Evolutionary conservation across 2,888 invertebrate species (phyloP).

Genomic region (Pterobdella sp.): DNA sequence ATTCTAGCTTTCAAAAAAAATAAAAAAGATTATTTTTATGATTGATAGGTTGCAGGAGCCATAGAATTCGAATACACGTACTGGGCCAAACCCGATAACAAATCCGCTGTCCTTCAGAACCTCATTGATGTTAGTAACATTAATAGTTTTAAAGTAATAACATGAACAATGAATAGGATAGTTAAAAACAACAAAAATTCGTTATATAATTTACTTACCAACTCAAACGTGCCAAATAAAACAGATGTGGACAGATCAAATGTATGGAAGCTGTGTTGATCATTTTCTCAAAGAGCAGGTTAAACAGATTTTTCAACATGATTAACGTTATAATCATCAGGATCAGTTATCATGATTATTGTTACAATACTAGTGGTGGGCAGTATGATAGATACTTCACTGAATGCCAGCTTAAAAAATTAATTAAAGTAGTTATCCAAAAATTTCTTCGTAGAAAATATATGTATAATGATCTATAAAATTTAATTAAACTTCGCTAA

Average conservation of each 20-base stretch:
- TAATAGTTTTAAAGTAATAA: not conserved
- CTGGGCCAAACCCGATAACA: slow-evolving; percentile 49
- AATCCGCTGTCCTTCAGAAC: slow-evolving; percentile 45
- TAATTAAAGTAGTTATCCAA: too few species aligned
- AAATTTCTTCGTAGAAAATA: too few species aligned
- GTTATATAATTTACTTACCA: not conserved
- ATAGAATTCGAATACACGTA: slow-evolving; percentile 49
- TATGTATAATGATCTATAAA: too few species aligned
- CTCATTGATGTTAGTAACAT: slow-evolving; percentile 44
- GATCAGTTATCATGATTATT: too few species aligned
- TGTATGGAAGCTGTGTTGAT: slow-evolving; percentile 48
- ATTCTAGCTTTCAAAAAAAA: too few species aligned
- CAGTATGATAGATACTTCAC: too few species aligned
- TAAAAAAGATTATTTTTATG: too few species aligned
- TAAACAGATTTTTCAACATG: slow-evolving; percentile 38
- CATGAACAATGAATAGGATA: too few species aligned
- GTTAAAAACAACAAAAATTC: not conserved
- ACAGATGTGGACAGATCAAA: slow-evolving; percentile 49
- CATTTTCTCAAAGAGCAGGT: slow-evolving; percentile 45
- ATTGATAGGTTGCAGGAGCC: slow-evolving; percentile 38
- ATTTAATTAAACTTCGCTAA: too few species aligned
- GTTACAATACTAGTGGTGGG: too few species aligned
- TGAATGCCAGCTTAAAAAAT: too few species aligned
- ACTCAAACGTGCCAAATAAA: not conserved
- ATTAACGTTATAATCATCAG: too few species aligned